These are phyloP conservation scores for Rostratula benghalensis DNA, from an alignment of 2,113 vertebrate species.

Conservation along the genomic window DNA sequence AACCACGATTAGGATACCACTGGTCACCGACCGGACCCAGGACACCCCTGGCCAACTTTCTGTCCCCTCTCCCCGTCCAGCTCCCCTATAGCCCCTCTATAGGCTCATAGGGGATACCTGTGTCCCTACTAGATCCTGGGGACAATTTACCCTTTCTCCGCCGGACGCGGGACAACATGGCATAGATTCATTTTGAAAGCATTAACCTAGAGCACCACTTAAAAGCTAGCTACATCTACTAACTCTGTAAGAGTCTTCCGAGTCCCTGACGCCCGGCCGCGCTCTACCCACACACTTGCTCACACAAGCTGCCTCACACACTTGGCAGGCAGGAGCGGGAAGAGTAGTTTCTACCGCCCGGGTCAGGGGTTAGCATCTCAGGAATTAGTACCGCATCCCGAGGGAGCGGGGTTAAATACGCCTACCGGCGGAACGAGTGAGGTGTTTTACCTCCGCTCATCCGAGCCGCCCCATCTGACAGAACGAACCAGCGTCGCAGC, in stretches of 20 bases:
- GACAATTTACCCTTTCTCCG: too few relatives aligned
- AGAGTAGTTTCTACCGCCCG: fast-evolving
- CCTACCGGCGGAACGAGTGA: too few relatives aligned
- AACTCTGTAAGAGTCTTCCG: fast-evolving
- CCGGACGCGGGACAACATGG: too few relatives aligned
- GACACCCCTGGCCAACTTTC: too few relatives aligned
- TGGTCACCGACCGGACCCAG: too few relatives aligned
- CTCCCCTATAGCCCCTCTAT: too few relatives aligned
- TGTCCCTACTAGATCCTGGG: too few relatives aligned
- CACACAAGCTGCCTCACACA: fast-evolving
- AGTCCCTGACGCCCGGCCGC: neutral
- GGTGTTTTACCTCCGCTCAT: neutral
- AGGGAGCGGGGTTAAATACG: neutral
- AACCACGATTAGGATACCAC: too few relatives aligned
- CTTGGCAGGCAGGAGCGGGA: neutral
- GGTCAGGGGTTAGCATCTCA: fast-evolving
- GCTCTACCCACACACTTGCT: too few relatives aligned
- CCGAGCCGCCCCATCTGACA: neutral
- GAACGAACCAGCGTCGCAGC: neutral
- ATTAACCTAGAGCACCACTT: too few relatives aligned
- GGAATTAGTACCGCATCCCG: fast-evolving
- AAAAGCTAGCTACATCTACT: fast-evolving
- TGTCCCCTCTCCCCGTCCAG: too few relatives aligned
- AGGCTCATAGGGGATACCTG: too few relatives aligned
- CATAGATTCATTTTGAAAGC: fast-evolving